Conservation (phyloP, 2,888 invertebrate genomes). For the Acleris cristana region DNA sequence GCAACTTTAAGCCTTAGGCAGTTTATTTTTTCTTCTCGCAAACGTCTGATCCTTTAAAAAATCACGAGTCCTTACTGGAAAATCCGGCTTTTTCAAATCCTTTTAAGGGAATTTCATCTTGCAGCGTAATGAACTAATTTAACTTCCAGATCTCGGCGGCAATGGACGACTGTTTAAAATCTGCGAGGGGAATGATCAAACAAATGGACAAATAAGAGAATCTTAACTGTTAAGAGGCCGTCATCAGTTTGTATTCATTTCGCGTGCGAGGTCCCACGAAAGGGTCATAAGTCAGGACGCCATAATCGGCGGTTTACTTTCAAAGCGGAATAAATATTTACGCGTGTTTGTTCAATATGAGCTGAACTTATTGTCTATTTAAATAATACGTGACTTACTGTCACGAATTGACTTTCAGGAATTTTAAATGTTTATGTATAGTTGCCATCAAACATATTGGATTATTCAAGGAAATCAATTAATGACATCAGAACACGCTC, state of each 20-base stretch:
- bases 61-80: conserved; percentile 20
- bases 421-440: no score
- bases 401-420: no score
- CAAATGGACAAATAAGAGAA: conserved; percentile 56
- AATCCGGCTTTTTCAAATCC: conserved; percentile 38
- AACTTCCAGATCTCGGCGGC: conserved; percentile 49
- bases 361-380: background rate
- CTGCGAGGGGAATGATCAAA: conserved; percentile 48
- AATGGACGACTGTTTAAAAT: conserved; percentile 58
- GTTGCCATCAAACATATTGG: no score
- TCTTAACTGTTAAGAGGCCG: conserved; percentile 39
- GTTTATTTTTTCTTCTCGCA: background rate
- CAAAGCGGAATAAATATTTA: background rate
- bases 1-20: background rate
- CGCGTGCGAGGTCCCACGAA: conserved; percentile 43
- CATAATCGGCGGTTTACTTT: background rate
- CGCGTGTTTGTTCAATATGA: background rate
- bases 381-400: no score
- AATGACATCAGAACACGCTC: no score
- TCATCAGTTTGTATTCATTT: conserved; percentile 57
- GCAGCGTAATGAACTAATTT: conserved; percentile 60
- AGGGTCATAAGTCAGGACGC: conserved; percentile 38
- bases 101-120: conserved; percentile 46
- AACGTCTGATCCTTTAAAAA: conserved; percentile 21
- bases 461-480: no score